Evolutionary conservation across 1,140 invertebrate genomes (phyloP).

Genomic region (Pararge aegeria): DNA sequence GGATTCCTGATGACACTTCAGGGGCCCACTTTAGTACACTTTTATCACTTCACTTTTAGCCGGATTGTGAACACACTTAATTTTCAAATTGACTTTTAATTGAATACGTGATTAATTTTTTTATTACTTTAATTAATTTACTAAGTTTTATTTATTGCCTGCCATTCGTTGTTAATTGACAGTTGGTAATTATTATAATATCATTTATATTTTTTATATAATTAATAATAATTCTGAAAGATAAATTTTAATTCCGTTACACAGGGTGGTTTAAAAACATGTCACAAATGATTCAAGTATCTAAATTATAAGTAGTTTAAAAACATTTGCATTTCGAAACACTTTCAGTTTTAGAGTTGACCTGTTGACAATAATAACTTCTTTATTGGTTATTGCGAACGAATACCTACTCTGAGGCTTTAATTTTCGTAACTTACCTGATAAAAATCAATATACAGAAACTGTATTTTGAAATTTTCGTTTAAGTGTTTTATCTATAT

Average conservation of each 20-base stretch:
- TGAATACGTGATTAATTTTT: constrained; percentile 14
- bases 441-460: no score
- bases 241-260: neutral
- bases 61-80: constrained; percentile 21
- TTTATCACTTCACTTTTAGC: constrained; percentile 25
- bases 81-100: constrained; percentile 30
- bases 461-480: no score
- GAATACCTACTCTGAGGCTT: no score
- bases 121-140: constrained; percentile 25
- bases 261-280: neutral
- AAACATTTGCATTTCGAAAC: no score
- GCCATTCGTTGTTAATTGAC: constrained; percentile 22
- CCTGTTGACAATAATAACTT: no score
- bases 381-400: no score
- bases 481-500: no score
- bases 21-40: constrained; percentile 31
- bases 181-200: no score
- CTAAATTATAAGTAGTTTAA: no score
- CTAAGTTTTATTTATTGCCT: constrained; percentile 44
- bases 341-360: no score
- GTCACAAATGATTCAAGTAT: no score
- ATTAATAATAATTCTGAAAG: neutral
- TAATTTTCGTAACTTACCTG: no score
- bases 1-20: constrained; percentile 24
- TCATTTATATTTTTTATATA: neutral